Conservation (phyloP, 2,888 invertebrate species). For the Thereva unica region DNA sequence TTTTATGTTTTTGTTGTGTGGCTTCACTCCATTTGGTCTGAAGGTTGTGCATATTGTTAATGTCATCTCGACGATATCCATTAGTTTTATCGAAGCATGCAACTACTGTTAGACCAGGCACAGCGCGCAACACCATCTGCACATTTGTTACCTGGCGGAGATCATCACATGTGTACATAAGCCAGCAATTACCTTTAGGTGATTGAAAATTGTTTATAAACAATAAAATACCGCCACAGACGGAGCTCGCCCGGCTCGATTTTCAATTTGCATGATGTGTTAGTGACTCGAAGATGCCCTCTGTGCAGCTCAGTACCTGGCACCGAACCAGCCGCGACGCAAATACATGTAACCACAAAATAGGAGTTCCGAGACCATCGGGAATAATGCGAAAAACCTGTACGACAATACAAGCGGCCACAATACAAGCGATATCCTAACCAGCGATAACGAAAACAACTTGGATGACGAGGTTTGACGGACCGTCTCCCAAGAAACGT, state of each 20-base stretch:
- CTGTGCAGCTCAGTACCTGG: constrained; percentile 30
- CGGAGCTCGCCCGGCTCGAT: background rate
- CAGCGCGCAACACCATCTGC: too few species aligned
- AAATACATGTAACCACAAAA: too few species aligned
- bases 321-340: background rate
- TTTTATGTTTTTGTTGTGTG: too few species aligned
- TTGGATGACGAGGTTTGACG: too few species aligned
- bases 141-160: background rate
- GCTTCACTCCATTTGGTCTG: too few species aligned
- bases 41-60: too few species aligned
- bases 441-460: too few species aligned
- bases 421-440: too few species aligned
- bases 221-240: background rate
- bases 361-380: background rate
- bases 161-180: background rate
- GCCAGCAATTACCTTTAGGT: background rate
- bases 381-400: constrained; percentile 12
- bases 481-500: too few species aligned
- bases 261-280: constrained; percentile 23
- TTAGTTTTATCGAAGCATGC: too few species aligned
- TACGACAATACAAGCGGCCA: background rate
- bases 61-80: too few species aligned
- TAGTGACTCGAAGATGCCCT: constrained; percentile 24
- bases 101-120: too few species aligned
- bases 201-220: constrained; percentile 13